Conservation (phyloP, 2,888 invertebrate species). For the Ametastegia equiseti region DNA sequence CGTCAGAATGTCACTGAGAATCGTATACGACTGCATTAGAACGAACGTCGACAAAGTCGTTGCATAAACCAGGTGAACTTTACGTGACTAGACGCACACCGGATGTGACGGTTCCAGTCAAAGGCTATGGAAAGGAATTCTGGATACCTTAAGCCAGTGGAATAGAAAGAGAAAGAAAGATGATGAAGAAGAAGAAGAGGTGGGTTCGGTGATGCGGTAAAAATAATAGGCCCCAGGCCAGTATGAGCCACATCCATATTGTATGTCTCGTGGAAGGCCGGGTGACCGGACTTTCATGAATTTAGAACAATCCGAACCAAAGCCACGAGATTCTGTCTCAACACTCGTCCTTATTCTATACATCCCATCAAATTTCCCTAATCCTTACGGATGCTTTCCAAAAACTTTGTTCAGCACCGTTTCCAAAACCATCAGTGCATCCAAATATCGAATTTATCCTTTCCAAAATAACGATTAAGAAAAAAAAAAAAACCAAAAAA, state of each 20-base stretch:
- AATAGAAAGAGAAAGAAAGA: neutral
- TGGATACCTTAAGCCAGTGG: neutral
- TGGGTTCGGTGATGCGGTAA: constrained; percentile 12
- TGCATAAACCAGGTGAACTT: too few species aligned
- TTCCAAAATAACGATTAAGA: neutral
- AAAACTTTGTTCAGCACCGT: too few species aligned
- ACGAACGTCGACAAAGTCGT: too few species aligned
- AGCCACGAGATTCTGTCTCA: neutral
- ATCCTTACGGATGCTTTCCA: too few species aligned
- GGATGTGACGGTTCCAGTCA: constrained; percentile 18
- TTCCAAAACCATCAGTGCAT: too few species aligned
- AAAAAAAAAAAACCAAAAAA: neutral
- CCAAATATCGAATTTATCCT: neutral
- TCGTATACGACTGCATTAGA: too few species aligned
- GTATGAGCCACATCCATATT: constrained; percentile 26
- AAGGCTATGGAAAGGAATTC: neutral
- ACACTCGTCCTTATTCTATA: neutral
- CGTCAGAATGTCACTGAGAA: too few species aligned
- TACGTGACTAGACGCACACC: neutral
- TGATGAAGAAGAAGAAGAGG: neutral
- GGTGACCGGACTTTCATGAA: constrained; percentile 13
- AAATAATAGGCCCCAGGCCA: constrained; percentile 23
- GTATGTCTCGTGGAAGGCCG: constrained; percentile 4
- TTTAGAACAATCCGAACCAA: constrained; percentile 7
- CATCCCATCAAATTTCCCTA: neutral